Percentiles rank a stretch among this genome's conserved stretches.
Conservation (phyloP, 2,888 invertebrate genomes). For the Trissolcus brochymenae region DNA sequence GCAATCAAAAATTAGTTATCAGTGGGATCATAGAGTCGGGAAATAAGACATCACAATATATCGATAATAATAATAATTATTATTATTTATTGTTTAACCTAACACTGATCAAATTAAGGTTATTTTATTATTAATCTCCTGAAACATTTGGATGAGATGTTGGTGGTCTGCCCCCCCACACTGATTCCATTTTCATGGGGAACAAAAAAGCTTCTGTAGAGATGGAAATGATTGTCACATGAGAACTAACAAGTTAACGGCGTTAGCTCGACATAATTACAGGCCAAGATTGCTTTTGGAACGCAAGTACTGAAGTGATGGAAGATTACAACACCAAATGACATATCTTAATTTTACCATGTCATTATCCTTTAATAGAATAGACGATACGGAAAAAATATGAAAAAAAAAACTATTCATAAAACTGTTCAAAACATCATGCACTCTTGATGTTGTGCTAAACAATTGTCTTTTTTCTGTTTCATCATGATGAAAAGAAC, state of each 20-base stretch:
- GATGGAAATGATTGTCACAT: conserved; percentile 33
- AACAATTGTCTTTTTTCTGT: conserved; percentile 32
- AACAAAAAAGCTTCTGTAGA: conserved; percentile 17
- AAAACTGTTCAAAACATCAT: conserved; percentile 14
- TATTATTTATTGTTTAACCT: neutral
- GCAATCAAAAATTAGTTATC: conserved; percentile 1
- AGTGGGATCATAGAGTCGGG: too few species aligned
- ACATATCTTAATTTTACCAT: conserved; percentile 44
- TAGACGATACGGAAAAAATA: conserved; percentile 39
- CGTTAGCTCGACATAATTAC: conserved; percentile 50
- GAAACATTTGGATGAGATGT: too few species aligned
- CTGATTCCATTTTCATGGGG: too few species aligned
- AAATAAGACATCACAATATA: too few species aligned
- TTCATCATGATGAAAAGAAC: conserved; percentile 13
- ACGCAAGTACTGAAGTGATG: conserved; percentile 25
- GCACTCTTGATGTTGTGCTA: conserved; percentile 18
- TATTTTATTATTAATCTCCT: too few species aligned
- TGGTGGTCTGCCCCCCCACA: too few species aligned
- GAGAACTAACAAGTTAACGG: conserved; percentile 41
- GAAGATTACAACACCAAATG: conserved; percentile 48
- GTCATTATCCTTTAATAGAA: conserved; percentile 42
- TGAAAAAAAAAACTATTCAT: conserved; percentile 12
- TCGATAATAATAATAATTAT: neutral
- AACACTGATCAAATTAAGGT: too few species aligned
- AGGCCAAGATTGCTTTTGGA: conserved; percentile 27